Evolutionary conservation across 2,888 invertebrate genomes (phyloP), one percentile per base, ranked within the genome.

Genomic region (Polylopha cassiicola): DNA sequence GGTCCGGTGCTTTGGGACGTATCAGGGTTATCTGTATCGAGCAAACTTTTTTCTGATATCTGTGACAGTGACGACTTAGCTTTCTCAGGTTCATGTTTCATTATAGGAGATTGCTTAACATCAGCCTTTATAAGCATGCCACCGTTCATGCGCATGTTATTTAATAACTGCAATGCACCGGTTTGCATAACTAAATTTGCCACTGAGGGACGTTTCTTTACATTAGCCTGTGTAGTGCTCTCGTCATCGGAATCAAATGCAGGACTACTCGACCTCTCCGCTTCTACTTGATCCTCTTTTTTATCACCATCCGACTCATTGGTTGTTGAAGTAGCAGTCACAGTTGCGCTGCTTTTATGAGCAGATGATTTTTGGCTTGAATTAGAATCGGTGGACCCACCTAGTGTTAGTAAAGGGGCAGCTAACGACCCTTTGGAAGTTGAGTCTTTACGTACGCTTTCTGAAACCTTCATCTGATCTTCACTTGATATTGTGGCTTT

Each of bases 231-330:
- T 0, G 88, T 87, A 0, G 90, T 90, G 46, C 93, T 92, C 61
- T 98, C 97, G 46, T 97, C 97, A 65, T 98, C 97, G 0, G 97
- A 97, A 58, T 97, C 97, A 66, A 97, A 98, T 0, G 95, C 95
- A 1, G 95, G 91, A 67, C 97, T 97, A 61, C 97, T 97, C 0
- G 97, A 97, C 23, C 97, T 87, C 65, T 94, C 91, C 21, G 90
- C 86, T 62, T 92, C 89, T 5, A 85, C 77, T 49, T 81, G 84
- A 51, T 77, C 78, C 64, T 85, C 79, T 61, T 73, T 86, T 46
- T 79, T 86, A 24, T 85, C 84, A 33, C 69, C 73, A 39, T 87
- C 80, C 7, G 81, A 81, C 51, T 84, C 84, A 22, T 62, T 82
- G 15, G 87, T 87, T n/a, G 87, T 87, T 1, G 87, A 87, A 2